Evolutionary conservation across 2,113 vertebrate species (phyloP), one percentile per base, ranked within the genome.

Genomic region (Perca schrenkii): DNA sequence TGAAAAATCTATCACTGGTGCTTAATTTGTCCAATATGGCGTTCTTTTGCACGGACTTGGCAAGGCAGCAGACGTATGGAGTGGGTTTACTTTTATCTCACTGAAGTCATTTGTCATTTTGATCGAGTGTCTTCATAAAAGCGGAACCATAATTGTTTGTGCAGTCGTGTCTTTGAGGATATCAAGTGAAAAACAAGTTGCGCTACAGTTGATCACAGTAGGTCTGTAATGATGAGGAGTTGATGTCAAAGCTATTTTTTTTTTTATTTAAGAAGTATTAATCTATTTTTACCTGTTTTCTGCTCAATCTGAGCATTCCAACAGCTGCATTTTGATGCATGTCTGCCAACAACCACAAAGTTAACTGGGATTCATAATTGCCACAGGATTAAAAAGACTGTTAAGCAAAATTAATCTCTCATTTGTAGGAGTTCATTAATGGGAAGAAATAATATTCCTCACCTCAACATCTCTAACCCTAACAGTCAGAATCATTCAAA

Each of bases 11-110:
- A 46, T 82, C 46, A 28, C 56, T 19, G 46, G 43, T 28, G 53
- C 28, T 60, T 83, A 73, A 83, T 86, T 83, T 69, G 1, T 83
- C 74, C 81, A 86, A 54, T 66, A 66, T 82, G 83, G 49, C 64
- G 68, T 88, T 89, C 70, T 50, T 86, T 19, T 75, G 49, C 57
- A 13, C 46, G 13, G 19, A 53, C 75, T 67, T 76, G 74, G 86
- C 52, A 14, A 22, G 0, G 56, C 60, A 21, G 72, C 46, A 15
- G 68, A 17, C 79, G 63, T 54, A 80, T 86, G 78, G 78, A 70
- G 61, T 49, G 57, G 8, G 49, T 88, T 86, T 76, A 22, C 61
- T 82, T 89, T 83, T 22, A 49, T 86, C 72, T 56, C 10, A 8
- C 43, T 54, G 11, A 36, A 25, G 22, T 73, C 22, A 5, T 86